A percentile compares a stretch with the other conserved stretches of the same genome.
These are phyloP conservation scores for Sorex fumeus DNA, from an alignment of 2,113 vertebrate species.

Conservation along the genomic window DNA sequence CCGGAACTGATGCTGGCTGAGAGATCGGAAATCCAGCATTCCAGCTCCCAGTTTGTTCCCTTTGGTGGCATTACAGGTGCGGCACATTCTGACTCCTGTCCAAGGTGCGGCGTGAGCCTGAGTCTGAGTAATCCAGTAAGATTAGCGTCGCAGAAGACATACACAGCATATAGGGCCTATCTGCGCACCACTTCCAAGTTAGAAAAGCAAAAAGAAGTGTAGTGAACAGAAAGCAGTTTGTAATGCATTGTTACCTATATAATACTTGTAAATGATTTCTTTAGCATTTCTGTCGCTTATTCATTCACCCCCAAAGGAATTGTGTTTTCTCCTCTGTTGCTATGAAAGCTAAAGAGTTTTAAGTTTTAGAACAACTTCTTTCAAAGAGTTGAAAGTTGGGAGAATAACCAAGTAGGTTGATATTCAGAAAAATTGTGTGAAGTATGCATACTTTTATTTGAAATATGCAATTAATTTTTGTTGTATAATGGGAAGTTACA, in stretches of 20 bases:
- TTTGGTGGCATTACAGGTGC: conserved; percentile 16
- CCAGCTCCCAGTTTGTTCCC: not conserved
- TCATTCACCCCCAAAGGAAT: conserved; percentile 50
- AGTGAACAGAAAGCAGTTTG: conserved; percentile 75
- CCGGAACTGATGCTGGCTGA: not conserved
- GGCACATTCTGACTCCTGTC: conserved; percentile 15
- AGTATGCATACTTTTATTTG: conserved; percentile 58
- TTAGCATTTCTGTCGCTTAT: conserved; percentile 72
- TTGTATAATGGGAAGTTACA: conserved; percentile 59
- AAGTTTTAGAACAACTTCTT: conserved; percentile 60
- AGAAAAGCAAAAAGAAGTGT: conserved; percentile 54
- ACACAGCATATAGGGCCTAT: not conserved
- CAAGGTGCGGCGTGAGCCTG: not conserved
- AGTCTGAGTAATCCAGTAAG: conserved; percentile 10
- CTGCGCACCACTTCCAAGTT: conserved; percentile 55
- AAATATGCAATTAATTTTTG: conserved; percentile 68
- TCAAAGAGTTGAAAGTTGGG: conserved; percentile 30
- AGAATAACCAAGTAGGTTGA: conserved; percentile 49
- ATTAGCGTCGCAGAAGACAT: conserved; percentile 46
- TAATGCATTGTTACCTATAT: conserved; percentile 77
- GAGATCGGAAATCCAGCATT: conserved; percentile 20
- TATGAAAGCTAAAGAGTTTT: conserved; percentile 58
- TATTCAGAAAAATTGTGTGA: conserved; percentile 55
- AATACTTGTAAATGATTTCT: conserved; percentile 75
- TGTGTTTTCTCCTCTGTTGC: conserved; percentile 52